Evolutionary conservation across 2,888 invertebrate species (phyloP).

Genomic region (Amorpha juglandis): DNA sequence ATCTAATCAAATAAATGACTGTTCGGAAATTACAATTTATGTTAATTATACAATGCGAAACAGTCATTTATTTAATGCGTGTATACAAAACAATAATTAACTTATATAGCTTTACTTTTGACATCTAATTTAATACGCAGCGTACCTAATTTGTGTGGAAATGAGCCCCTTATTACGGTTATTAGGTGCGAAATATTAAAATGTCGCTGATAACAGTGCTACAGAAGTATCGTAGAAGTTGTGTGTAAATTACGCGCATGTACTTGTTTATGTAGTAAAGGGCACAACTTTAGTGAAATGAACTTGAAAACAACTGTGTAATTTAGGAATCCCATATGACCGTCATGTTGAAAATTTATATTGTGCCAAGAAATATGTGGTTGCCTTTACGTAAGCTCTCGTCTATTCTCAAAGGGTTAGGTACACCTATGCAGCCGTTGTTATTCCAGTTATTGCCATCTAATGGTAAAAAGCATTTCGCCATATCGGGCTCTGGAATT

Average conservation of each 20-base stretch:
- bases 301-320: neutral
- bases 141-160: neutral
- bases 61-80: neutral
- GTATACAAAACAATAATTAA: neutral
- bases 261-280: neutral
- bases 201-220: neutral
- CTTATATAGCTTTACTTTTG: neutral
- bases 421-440: no score
- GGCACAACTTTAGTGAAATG: no score
- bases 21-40: neutral
- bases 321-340: neutral
- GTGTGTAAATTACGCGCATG: neutral
- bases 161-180: neutral
- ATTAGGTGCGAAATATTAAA: conserved; percentile 3
- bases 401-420: no score
- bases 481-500: no score
- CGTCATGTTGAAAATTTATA: neutral
- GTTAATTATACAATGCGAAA: conserved; percentile 7
- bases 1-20: no score
- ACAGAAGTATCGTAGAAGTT: neutral
- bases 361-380: no score
- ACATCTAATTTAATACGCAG: no score
- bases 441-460: no score
- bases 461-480: no score
- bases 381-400: no score